Percentiles rank a stretch among this genome's conserved stretches.
Conservation (phyloP, 2,888 invertebrate genomes). For the Willowsia nigromaculata region DNA sequence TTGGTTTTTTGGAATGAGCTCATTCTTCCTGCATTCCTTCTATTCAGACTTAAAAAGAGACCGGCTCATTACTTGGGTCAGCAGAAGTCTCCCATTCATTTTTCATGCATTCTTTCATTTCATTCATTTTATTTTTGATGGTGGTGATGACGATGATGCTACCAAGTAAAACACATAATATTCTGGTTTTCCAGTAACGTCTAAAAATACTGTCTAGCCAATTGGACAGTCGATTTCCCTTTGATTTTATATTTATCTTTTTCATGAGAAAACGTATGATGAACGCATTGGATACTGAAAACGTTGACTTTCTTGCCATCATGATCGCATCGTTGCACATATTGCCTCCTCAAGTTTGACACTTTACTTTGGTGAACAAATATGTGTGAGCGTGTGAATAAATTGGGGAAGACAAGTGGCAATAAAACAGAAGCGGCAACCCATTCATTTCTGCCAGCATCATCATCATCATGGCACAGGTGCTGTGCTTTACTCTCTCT, state of each 20-base stretch:
- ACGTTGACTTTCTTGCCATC: background rate
- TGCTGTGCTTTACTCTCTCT: background rate
- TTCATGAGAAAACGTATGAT: background rate
- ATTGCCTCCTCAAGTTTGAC: background rate
- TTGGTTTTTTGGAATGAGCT: constrained; percentile 39
- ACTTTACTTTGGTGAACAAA: background rate
- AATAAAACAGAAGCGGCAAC: background rate
- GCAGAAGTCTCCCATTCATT: background rate
- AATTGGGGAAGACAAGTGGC: background rate
- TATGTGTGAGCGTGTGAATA: background rate
- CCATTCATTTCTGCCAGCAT: background rate
- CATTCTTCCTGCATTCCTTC: background rate
- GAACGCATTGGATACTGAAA: background rate
- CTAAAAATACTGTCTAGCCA: background rate
- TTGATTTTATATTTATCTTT: background rate
- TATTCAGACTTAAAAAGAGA: background rate
- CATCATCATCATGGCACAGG: background rate
- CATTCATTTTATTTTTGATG: background rate
- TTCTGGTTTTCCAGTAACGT: background rate
- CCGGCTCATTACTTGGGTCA: constrained; percentile 22
- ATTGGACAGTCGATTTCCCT: background rate
- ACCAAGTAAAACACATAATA: background rate
- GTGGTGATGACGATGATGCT: background rate
- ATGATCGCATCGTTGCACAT: background rate
- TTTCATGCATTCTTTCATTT: background rate